Evolutionary conservation across 2,797 vertebrate genomes (phyloP), one percentile per base, ranked within the genome.

Genomic region (Brachymystax lenok): DNA sequence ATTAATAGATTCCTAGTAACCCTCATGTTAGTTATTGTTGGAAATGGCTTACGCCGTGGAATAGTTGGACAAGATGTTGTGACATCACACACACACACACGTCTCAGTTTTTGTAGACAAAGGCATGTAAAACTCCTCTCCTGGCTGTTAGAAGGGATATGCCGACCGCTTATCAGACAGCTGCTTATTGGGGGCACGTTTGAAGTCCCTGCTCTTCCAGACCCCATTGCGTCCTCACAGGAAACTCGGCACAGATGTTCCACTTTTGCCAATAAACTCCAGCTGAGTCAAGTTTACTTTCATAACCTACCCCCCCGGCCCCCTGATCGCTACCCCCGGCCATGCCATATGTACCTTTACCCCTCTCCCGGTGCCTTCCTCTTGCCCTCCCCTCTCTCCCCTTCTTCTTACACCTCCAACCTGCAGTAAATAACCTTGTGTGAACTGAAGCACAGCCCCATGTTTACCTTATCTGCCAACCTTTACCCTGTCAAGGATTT

Each of bases 201-300:
- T 83, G 79, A 82, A 74, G 77, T 77, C 67, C 16, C 46, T 63
- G 56, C n/a, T 8, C 71, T 7, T 73, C 67, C 77, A 30, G 33
- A 56, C 51, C 68, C 16, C 51, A 64, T 14, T 3, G 27, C 63
- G 59, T 81, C 76, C 75, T 78, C 72, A 46, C 81, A 88, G 87
- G 82, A 90, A 88, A 79, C 77, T 12, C 14, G 1, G 30, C 56
- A 70, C 92, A 92, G 88, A 91, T 92, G 88, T 91, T 85, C 13
- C 21, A 24, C 79, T 82, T 77, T 3, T 77, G 75, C 76, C 83
- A 82, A 77, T 79, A 85, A 84, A 86, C 72, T 73, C 84, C 85
- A 83, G 77, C 88, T 88, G 86, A 86, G 82, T 51, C 4, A 2
- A 80, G 82, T 86, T 88, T 89, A 84, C 78, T 91, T 90, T 79